A percentile compares a stretch with the other conserved stretches of the same genome.
These are phyloP conservation scores for Chaetops frenatus DNA, from an alignment of 2,113 vertebrate species.

Conservation along the genomic window DNA sequence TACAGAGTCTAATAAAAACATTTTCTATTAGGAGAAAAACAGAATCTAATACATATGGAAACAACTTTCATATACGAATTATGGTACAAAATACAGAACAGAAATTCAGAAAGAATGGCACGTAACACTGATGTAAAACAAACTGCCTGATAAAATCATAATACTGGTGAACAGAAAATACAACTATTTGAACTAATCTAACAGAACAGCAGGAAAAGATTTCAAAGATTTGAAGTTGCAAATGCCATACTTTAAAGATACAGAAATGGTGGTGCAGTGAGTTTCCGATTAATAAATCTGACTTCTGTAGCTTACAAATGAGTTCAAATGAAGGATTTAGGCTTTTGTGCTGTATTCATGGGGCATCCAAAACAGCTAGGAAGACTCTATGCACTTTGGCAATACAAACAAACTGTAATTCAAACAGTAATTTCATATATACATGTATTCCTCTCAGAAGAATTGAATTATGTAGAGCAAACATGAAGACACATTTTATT, in stretches of 20 bases:
- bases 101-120: not conserved
- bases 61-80: not conserved
- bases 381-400: not conserved
- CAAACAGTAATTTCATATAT: not conserved
- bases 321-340: not conserved
- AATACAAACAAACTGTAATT: not conserved
- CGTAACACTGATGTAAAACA: not conserved
- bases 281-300: not conserved
- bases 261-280: not conserved
- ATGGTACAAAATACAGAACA: not conserved
- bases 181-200: not conserved
- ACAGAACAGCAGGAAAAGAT: not conserved
- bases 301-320: not conserved
- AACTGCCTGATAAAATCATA: not conserved
- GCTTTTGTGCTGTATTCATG: not conserved
- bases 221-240: not conserved
- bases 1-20: not conserved
- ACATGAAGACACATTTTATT: not conserved
- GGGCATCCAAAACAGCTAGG: not conserved
- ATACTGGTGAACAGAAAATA: not conserved
- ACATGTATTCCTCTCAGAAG: not conserved
- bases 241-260: not conserved
- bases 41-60: not conserved
- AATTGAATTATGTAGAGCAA: not conserved
- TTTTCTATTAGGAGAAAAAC: not conserved